Base-by-base conservation (phyloP, 2,888 invertebrate species). In the Drosophila nigritarsus region DNA sequence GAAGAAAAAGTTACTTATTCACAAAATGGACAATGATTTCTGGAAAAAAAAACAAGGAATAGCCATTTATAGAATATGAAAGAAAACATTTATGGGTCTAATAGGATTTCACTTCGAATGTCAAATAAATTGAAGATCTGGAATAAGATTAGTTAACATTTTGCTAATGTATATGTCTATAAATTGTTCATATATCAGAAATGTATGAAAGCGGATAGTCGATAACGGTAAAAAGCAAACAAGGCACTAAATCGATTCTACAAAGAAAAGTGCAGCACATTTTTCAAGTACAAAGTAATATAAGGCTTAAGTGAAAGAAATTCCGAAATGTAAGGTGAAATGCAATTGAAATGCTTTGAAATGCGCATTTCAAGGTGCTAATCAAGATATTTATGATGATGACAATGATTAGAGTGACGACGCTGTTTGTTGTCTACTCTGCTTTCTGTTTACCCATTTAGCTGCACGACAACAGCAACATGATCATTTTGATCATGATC, bases 381-480 rank as follows among this genome's bases (percentile, higher is more conserved):
- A 62, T 49, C 18, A 49, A 51, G 45, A 55, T 45, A 49, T 27
- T 38, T 8, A 15, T 65, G 18, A 53, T 45, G 27, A 67, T 34
- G 29, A 30, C 38, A 15, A 59, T 54, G 48, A 29, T 61, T 32
- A 32, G 11, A 32, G 18, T 55, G 70, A 49, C 45, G 54, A 59
- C 15, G 66, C 32, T 45, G 45, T 67, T 73, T 42, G 53, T 50
- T 32, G 73, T 70, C 62, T 54, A 65, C 65, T 50, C 70, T 69
- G 45, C 58, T 78, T 56, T 61, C 53, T 40, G 62, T 49, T 50
- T 40, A 53, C 50, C 36, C 51, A 55, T 32, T 61, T 42, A 20
- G 36, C 45, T 56, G 40, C 55, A 70, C 63, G 51, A 42, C 61
- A 48, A 53, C 65, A 78, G 56, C 50, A 68, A 63, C 71, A 67